Evolutionary conservation across 1,140 invertebrate genomes (phyloP).

Genomic region (Drosophila sucinea): DNA sequence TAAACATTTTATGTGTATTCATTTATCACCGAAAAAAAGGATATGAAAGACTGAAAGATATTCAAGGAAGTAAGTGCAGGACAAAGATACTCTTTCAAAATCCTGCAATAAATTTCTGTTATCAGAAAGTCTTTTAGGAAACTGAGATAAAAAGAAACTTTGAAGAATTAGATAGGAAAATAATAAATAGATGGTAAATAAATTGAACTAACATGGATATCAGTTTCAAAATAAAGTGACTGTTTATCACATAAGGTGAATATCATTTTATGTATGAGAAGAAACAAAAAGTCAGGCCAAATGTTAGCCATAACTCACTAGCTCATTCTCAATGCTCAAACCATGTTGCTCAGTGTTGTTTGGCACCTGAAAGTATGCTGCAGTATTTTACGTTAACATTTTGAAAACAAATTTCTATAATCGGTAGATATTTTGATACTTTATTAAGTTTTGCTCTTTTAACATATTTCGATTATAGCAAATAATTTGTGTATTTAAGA

Average conservation of each 20-base stretch:
- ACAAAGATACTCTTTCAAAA: too few relatives aligned
- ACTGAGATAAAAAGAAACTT: too few relatives aligned
- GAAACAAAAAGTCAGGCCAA: neutral
- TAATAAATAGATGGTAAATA: too few relatives aligned
- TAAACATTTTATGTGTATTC: neutral
- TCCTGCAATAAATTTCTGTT: too few relatives aligned
- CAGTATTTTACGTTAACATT: neutral
- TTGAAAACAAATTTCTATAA: neutral
- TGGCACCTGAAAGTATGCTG: neutral
- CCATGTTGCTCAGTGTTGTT: neutral
- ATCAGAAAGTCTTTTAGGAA: too few relatives aligned
- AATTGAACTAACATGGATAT: too few relatives aligned
- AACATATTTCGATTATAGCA: slow-evolving; percentile 72
- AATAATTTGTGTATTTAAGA: slow-evolving; percentile 76
- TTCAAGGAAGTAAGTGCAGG: too few relatives aligned
- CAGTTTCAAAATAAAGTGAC: too few relatives aligned
- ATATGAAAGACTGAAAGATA: neutral
- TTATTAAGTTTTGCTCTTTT: slow-evolving; percentile 76
- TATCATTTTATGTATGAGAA: too few relatives aligned
- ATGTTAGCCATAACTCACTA: too few relatives aligned
- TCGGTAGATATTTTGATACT: slow-evolving; percentile 65
- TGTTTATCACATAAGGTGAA: too few relatives aligned
- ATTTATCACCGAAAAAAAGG: neutral
- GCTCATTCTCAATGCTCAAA: neutral
- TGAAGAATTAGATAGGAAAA: too few relatives aligned